Base-by-base conservation (phyloP, 2,113 vertebrate genomes). In the Haliaeetus leucogaster region DNA sequence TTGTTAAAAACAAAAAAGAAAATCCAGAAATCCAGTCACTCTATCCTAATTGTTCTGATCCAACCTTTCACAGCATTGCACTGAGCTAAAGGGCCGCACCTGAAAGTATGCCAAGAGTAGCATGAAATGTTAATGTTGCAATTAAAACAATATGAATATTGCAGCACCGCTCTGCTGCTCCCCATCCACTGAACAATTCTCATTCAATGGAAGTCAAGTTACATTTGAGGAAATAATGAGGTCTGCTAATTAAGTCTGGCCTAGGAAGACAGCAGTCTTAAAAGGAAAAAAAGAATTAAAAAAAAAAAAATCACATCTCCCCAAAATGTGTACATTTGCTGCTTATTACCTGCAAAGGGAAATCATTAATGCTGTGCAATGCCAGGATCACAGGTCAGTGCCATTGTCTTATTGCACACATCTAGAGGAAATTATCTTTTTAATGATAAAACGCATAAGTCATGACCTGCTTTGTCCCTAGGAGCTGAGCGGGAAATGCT, bases 71-170 rank as follows among this genome's bases (percentile, higher is more conserved):
- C 63, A 70, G 84, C 4, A 6, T 55, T 91, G 66, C 79, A 59
- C 7, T 74, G 92, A 96, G 86, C 92, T 95, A 71, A 96, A 95
- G 93, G 81, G 73, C 92, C 0, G 48, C n/a, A 92, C 95, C 86
- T 96, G 90, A 97, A 93, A 97, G 72, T 26, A 73, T 95, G 96
- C 93, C 96, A 97, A 85, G 94, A 93, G 91, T 3, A 6, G 95
- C 93, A 97, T 96, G 96, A 97, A 98, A 97, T 97, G 96, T 96
- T 98, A 97, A 97, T 97, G 97, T 82, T 96, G 97, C 96, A 97
- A 97, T 97, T 97, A 97, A 97, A 97, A 94, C 96, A 96, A 96
- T 97, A 97, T 96, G 96, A 97, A 96, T 97, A 97, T 97, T 96
- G 95, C 96, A 96, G 95, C 85, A 89, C 86, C 1, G 82, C 94